Base-by-base conservation (phyloP, 2,797 vertebrate genomes). In the Rhinichthys osculus region DNA sequence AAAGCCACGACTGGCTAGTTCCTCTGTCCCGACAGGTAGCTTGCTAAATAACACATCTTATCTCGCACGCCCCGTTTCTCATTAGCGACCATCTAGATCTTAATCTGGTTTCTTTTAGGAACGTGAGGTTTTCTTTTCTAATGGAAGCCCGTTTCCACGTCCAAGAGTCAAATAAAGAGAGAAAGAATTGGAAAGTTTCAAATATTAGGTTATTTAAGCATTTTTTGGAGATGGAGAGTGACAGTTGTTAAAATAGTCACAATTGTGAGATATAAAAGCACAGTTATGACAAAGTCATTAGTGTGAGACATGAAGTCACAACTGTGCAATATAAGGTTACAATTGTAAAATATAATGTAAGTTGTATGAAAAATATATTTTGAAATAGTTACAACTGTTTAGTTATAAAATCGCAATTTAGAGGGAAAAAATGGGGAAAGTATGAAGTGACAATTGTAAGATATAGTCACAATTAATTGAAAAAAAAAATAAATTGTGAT, bases 21-120 rank as follows among this genome's bases (percentile, higher is more conserved):
- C 92, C 80, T 87, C 91, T 93, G 96, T 96, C 96, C 96, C 96
- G 95, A 94, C 97, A 98, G 97, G 97, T 96, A 96, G 96, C 95
- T 96, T 91, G 96, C 95, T 96, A 97, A 93, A 90, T 88, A 87
- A 85, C 85, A 77, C 95, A 93, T 89, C 89, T 88, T 91, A 85
- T 90, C 91, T 93, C 67, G 85, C 69, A 52, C 59, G 23, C 66
- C 27, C 64, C 47, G 44, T 85, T 83, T 78, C 72, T 73, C 85
- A 83, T 87, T 27, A 81, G 35, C 42, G 88, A 86, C 82, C 84
- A 44, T 88, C 81, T 80, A 74, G 81, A 87, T 88, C 88, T 57
- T 78, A 86, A 81, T 84, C 82, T n/a, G 27, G 8, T 77, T 79
- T 57, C 59, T 78, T 78, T 64, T 13, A 44, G 16, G 16, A 27